Conservation (phyloP, 2,797 vertebrate genomes). For the Pristis pectinata region DNA sequence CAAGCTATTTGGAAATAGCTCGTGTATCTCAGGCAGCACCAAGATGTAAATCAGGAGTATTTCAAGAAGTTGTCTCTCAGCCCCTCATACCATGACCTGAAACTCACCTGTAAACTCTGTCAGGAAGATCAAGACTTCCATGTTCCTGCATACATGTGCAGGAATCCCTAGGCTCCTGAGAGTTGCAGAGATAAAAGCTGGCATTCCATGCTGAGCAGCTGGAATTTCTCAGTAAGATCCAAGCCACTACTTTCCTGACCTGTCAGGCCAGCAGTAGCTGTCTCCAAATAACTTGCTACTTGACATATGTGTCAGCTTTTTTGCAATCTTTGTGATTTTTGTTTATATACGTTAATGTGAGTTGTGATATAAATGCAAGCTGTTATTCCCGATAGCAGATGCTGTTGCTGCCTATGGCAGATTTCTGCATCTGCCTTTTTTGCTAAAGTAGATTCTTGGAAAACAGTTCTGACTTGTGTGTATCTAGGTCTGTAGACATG, state of each 20-base stretch:
- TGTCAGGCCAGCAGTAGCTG: too few relatives aligned
- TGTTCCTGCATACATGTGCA: too few relatives aligned
- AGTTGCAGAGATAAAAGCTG: too few relatives aligned
- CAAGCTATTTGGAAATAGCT: background rate
- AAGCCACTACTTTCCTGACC: too few relatives aligned
- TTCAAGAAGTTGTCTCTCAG: background rate
- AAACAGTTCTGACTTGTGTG: background rate
- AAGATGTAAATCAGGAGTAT: background rate
- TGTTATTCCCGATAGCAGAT: background rate
- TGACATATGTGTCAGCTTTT: background rate
- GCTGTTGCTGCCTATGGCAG: background rate
- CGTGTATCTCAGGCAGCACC: background rate
- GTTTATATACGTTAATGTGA: background rate
- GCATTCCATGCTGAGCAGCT: too few relatives aligned
- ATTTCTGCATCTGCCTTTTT: background rate
- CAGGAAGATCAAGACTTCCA: too few relatives aligned
- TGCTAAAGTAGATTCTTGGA: background rate
- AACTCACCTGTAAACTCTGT: too few relatives aligned
- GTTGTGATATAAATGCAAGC: background rate
- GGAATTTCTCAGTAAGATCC: too few relatives aligned
- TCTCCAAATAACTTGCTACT: background rate
- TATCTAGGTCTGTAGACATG: background rate
- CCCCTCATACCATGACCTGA: background rate
- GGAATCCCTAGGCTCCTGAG: too few relatives aligned
- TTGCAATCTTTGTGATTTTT: background rate